Percentiles rank a stretch among this genome's conserved stretches.
Conservation (phyloP, 1,140 invertebrate genomes). For the Leptinotarsa defecta region DNA sequence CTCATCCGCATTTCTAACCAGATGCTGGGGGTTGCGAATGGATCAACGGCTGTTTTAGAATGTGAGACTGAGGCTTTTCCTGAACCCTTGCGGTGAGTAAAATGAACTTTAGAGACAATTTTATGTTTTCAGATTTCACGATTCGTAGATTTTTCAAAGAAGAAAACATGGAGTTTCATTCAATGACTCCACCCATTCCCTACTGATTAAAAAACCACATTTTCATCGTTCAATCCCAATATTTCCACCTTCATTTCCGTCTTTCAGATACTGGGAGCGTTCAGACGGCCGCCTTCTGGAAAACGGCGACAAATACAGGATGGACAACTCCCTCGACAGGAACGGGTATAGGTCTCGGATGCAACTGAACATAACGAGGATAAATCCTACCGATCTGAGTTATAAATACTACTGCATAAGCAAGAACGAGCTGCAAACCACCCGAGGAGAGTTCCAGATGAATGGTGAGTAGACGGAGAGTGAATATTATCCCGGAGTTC, state of each 20-base stretch:
- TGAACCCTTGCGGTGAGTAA: conserved; percentile 67
- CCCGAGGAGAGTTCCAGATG: conserved; percentile 75
- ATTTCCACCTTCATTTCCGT: too few species aligned
- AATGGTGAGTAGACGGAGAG: conserved; percentile 74
- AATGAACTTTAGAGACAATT: neutral
- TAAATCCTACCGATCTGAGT: conserved; percentile 68
- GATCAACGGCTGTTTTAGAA: conserved; percentile 72
- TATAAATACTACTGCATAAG: conserved; percentile 79
- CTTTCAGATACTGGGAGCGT: conserved; percentile 75
- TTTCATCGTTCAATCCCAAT: too few species aligned
- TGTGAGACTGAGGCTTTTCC: conserved; percentile 90
- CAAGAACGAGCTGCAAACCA: conserved; percentile 79
- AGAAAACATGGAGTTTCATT: too few species aligned
- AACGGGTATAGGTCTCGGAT: conserved; percentile 62
- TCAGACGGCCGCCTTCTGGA: conserved; percentile 76
- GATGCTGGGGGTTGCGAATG: conserved; percentile 71
- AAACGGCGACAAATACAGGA: conserved; percentile 70
- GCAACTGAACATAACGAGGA: conserved; percentile 73
- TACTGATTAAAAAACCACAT: too few species aligned
- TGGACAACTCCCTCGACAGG: conserved; percentile 61
- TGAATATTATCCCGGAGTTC: neutral
- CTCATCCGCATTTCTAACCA: conserved; percentile 79
- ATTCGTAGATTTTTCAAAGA: neutral
- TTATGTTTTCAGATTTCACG: neutral
- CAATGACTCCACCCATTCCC: too few species aligned